A percentile compares a stretch with the other conserved stretches of the same genome.
Conservation (phyloP, 2,797 vertebrate genomes). For the Sebastiscus albofasciatus region DNA sequence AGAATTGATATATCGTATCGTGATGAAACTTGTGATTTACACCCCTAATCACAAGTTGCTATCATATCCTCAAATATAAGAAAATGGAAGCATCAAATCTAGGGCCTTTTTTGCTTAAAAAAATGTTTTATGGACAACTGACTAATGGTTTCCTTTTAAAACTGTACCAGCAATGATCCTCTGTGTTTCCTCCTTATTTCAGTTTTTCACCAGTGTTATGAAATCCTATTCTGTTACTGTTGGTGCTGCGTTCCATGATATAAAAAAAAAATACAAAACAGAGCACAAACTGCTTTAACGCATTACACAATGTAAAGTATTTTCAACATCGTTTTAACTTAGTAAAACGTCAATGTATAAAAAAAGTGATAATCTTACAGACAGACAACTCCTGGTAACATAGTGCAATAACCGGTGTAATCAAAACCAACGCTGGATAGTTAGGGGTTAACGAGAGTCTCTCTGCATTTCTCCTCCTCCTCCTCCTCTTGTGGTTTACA, state of each 20-base stretch:
- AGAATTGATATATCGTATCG: too few species aligned
- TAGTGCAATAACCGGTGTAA: conserved; percentile 53
- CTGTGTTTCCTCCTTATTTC: background rate
- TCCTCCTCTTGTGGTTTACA: conserved; percentile 38
- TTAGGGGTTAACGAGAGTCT: conserved; percentile 43
- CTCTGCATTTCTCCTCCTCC: conserved; percentile 46
- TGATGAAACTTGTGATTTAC: too few species aligned
- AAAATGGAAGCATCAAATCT: background rate
- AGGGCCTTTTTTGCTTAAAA: background rate
- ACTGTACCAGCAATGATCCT: background rate
- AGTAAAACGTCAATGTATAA: conserved; percentile 12
- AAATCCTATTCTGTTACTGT: background rate
- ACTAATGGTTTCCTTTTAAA: background rate
- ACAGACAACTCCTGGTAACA: conserved; percentile 15
- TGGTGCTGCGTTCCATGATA: background rate
- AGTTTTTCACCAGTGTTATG: background rate
- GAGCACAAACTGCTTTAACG: conserved; percentile 27
- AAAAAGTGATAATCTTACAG: conserved; percentile 45
- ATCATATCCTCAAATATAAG: background rate
- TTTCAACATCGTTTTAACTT: conserved; percentile 33
- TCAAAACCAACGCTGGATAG: conserved; percentile 11
- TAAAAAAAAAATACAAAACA: conserved; percentile 34
- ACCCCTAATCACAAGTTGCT: background rate
- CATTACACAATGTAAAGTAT: conserved; percentile 21
- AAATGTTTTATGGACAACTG: background rate